Evolutionary conservation across 1,140 invertebrate species (phyloP).

Genomic region (Apis laboriosa): DNA sequence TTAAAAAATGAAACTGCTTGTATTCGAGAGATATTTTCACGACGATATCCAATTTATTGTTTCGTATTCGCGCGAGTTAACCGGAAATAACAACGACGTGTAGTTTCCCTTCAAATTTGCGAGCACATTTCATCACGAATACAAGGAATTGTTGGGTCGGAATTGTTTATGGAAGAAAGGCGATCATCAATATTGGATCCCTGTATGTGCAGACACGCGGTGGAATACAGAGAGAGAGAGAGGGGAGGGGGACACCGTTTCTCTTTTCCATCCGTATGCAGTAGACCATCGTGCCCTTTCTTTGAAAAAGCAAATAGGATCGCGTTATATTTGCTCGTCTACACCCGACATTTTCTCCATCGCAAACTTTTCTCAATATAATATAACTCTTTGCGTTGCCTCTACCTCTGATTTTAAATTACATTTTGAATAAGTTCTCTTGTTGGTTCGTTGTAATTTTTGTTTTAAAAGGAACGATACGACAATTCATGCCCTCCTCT

Average conservation of each 20-base stretch:
- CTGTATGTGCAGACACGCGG: conserved; percentile 27
- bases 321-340: conserved; percentile 43
- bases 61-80: no score
- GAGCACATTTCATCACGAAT: conserved; percentile 51
- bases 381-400: not conserved
- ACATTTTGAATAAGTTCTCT: conserved; percentile 26
- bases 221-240: not conserved
- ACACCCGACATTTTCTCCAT: conserved; percentile 48
- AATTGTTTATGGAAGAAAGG: conserved; percentile 53
- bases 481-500: not conserved
- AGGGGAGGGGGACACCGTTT: conserved; percentile 7
- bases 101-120: conserved; percentile 17
- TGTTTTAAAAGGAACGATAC: not conserved
- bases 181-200: conserved; percentile 61
- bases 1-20: no score
- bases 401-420: not conserved
- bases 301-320: conserved; percentile 50
- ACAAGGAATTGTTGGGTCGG: conserved; percentile 40
- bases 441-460: not conserved
- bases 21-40: no score
- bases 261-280: conserved; percentile 14
- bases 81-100: not conserved
- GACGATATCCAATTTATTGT: not conserved
- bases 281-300: conserved; percentile 18
- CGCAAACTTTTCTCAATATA: conserved; percentile 34